Percentiles rank a stretch among this genome's conserved stretches.
Conservation (phyloP, 2,888 invertebrate species). For the Branchipolynoe longqiensis region DNA sequence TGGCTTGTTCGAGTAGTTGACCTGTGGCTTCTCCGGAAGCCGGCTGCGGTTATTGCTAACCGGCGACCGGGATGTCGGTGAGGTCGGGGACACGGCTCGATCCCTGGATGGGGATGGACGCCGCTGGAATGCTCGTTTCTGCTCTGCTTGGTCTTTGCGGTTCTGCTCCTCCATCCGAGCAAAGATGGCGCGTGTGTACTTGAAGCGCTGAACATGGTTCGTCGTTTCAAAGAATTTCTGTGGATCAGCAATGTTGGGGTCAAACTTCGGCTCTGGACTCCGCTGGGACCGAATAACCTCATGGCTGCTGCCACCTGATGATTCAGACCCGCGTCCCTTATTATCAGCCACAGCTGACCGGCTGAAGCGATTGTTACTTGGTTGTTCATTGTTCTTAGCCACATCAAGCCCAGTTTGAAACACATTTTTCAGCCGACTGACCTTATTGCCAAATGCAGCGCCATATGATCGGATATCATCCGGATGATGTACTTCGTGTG, state of each 20-base stretch:
- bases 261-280: neutral
- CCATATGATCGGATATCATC: constrained; percentile 1
- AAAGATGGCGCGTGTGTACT: constrained; percentile 79
- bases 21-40: constrained; percentile 23
- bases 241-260: constrained; percentile 47
- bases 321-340: neutral
- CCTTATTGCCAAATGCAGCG: constrained; percentile 71
- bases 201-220: constrained; percentile 79
- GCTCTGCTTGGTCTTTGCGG: constrained; percentile 20
- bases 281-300: constrained; percentile 35
- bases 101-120: constrained; percentile 19
- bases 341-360: neutral
- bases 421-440: constrained; percentile 77
- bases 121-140: neutral
- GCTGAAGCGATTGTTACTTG: neutral
- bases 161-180: constrained; percentile 79
- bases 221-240: constrained; percentile 68
- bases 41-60: neutral
- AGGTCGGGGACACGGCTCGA: constrained; percentile 48
- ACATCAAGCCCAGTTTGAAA: constrained; percentile 70
- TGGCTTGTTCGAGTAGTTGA: constrained; percentile 25
- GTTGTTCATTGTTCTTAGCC: constrained; percentile 6
- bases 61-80: constrained; percentile 47
- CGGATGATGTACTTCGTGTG: constrained; percentile 2
- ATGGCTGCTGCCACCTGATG: neutral